Evolutionary conservation across 2,888 invertebrate species (phyloP), one percentile per base, ranked within the genome.

Genomic region (Eulithis testata): DNA sequence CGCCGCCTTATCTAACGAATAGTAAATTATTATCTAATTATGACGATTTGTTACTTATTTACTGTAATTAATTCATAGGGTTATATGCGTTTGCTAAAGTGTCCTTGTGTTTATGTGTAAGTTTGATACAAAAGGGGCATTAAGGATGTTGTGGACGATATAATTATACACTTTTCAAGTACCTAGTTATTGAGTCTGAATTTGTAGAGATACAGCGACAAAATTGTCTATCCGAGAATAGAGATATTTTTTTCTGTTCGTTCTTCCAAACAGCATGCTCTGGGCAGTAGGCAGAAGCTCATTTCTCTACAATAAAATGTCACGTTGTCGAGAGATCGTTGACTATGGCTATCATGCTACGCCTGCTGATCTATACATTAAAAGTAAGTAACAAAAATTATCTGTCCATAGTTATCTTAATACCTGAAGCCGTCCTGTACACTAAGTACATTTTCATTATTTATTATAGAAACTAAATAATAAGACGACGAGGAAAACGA

Each of bases 401-500:
- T 73, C 82, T 80, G 76, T 88, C 87, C 85, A 86, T 86, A 76
- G 86, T 84, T 52, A 79, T 85, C 85, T 84, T 87, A 86, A 85
- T 45, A 80, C 78, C 78, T 79, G 74, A 79, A 80, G 73, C 84
- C 86, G 87, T 89, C 87, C 88, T 90, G 90, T 91, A 91, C 89
- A 88, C 87, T 90, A 69, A 57, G 70, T 72, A 73, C 69, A 68
- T 44, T 83, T 89, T 85, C 82, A 89, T 91, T 92, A 91, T 92
- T 93, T 92, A 92, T 92, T 91, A 68, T 87, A 85, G 89, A 91
- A 85, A 83, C 76, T 85, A 88, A 83, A 85, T 84, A 76, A 80
- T 90, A 91, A 89, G 88, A 78, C 76, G 86, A 88, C 84, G 85
- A 87, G 82, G 80, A 83, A 88, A 89, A 88, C 88, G 86, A 87